phyloP scores from a whole-genome alignment of 2,797 vertebrate species.

The Enteromius mattozi region DNA sequence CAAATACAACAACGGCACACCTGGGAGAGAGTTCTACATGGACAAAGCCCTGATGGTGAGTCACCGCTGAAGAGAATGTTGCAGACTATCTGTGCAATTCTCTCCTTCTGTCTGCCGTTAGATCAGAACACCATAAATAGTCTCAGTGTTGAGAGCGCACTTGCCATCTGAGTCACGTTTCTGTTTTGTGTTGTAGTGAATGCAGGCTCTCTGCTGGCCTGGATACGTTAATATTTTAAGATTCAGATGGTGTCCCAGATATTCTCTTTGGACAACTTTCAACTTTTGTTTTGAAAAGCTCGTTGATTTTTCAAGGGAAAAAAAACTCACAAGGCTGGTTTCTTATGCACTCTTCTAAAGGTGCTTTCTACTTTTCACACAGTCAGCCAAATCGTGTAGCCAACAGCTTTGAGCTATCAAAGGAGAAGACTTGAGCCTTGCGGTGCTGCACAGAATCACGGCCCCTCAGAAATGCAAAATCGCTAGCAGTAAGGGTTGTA shows the following conservation, averaged over 20 bases:
- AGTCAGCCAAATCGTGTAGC: conserved; percentile 14
- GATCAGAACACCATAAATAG: conserved; percentile 30
- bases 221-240: conserved; percentile 46
- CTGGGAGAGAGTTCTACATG: conserved; percentile 97
- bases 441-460: neutral
- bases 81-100: conserved; percentile 13
- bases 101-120: conserved; percentile 18
- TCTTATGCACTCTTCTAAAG: conserved; percentile 2
- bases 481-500: conserved; percentile 3
- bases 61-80: neutral
- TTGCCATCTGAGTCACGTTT: conserved; percentile 26
- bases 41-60: conserved; percentile 96
- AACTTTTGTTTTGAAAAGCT: conserved; percentile 37
- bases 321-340: neutral
- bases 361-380: conserved; percentile 15
- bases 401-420: conserved; percentile 36
- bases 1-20: conserved; percentile 96
- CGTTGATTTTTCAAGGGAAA: neutral
- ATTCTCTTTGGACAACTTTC: conserved; percentile 27
- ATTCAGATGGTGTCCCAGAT: conserved; percentile 48
- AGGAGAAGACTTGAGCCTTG: neutral
- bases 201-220: conserved; percentile 35
- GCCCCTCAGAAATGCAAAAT: conserved; percentile 4
- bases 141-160: conserved; percentile 22
- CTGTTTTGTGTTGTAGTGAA: conserved; percentile 30